Evolutionary conservation across 2,888 invertebrate species (phyloP).

Genomic region (Cyaniris semiargus): DNA sequence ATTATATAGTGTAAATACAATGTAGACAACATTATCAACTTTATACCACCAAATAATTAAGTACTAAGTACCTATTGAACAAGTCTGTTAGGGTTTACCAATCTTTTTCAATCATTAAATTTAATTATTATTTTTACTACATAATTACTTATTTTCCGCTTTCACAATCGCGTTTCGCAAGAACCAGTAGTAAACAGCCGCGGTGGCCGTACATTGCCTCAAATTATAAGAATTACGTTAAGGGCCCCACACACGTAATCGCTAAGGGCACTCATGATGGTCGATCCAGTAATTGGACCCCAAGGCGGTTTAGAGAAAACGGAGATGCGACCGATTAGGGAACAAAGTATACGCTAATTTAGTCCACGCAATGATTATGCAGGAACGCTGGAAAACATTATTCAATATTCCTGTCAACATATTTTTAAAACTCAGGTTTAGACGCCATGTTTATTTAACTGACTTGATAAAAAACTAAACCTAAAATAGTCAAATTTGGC

Average conservation of each 20-base stretch:
- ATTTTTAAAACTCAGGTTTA: background rate
- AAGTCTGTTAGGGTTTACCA: too few species aligned
- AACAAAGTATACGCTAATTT: constrained; percentile 22
- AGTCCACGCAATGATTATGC: background rate
- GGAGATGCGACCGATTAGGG: constrained; percentile 25
- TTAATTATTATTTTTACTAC: background rate
- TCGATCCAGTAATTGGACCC: constrained; percentile 19
- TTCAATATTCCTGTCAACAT: background rate
- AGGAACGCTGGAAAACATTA: background rate
- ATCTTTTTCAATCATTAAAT: background rate
- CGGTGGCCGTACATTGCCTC: background rate
- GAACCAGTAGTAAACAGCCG: background rate
- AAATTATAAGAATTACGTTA: constrained; percentile 30
- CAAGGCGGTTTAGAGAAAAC: constrained; percentile 7
- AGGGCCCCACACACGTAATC: constrained; percentile 15
- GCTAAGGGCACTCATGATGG: constrained; percentile 6
- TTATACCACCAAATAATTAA: too few species aligned
- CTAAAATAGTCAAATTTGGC: too few species aligned
- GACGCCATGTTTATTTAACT: too few species aligned
- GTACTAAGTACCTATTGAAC: too few species aligned
- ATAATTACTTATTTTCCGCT: constrained; percentile 16
- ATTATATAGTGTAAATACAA: too few species aligned
- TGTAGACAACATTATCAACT: too few species aligned
- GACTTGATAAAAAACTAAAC: too few species aligned
- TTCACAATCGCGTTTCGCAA: constrained; percentile 23